Percentiles rank a stretch among this genome's conserved stretches.
phyloP scores from a whole-genome alignment of 2,888 invertebrate species.

The Siphonodentalium dalli region DNA sequence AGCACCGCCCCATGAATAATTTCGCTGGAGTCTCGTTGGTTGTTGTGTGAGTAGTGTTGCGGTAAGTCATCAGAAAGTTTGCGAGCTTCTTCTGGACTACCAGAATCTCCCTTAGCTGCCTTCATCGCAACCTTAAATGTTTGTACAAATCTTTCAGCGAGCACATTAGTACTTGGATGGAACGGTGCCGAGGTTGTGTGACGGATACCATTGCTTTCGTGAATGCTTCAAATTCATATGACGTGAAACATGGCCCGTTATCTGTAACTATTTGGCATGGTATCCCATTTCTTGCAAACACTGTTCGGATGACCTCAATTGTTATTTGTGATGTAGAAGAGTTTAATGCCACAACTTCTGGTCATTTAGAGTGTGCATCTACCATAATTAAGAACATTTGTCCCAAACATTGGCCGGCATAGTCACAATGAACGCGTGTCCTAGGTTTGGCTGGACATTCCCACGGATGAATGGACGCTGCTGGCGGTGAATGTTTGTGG shows the following conservation, averaged over 20 bases:
- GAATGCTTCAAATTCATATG: conserved; percentile 10
- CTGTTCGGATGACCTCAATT: neutral
- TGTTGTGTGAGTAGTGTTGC: neutral
- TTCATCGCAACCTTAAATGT: too few relatives aligned
- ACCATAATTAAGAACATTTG: conserved; percentile 35
- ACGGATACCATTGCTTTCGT: too few relatives aligned
- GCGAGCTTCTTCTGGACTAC: neutral
- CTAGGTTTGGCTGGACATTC: too few relatives aligned
- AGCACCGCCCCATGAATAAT: conserved; percentile 8
- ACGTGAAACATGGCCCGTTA: conserved; percentile 3
- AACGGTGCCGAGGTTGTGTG: too few relatives aligned
- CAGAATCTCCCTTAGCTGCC: neutral
- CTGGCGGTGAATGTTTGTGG: too few relatives aligned
- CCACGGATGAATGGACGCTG: too few relatives aligned
- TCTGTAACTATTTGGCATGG: neutral
- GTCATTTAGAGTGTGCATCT: conserved; percentile 60
- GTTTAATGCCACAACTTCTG: conserved; percentile 46
- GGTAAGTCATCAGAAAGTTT: neutral
- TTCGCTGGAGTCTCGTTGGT: neutral
- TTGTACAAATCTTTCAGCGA: too few relatives aligned
- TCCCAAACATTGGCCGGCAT: conserved; percentile 39
- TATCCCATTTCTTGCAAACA: conserved; percentile 7
- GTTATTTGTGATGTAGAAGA: neutral
- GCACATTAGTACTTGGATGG: too few relatives aligned
- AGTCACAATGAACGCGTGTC: too few relatives aligned